These are phyloP conservation scores for Caenorhabditis wallacei DNA, from an alignment of 2,888 invertebrate species.

Conservation along the genomic window DNA sequence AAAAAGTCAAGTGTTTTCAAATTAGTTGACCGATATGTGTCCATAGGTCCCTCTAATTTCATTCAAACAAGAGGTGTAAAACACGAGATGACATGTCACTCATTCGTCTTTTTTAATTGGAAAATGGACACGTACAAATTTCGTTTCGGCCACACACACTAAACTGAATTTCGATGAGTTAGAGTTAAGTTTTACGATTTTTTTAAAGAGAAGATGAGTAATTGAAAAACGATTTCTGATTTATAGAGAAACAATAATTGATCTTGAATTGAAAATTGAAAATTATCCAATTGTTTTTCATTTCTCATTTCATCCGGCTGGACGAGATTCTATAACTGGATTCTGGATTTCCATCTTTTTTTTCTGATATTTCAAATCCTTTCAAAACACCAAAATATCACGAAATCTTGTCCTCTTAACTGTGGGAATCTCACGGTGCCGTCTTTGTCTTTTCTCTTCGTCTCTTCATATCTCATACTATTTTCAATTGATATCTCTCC, in stretches of 20 bases:
- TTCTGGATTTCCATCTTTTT: neutral
- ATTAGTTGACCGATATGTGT: slow-evolving; percentile 17
- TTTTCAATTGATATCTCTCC: neutral
- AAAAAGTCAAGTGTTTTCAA: slow-evolving; percentile 39
- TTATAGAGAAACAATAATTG: too few species aligned
- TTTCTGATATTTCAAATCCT: neutral
- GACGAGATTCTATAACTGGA: too few species aligned
- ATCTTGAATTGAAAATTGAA: too few species aligned
- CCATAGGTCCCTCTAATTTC: neutral
- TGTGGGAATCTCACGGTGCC: slow-evolving; percentile 42
- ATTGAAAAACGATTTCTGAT: too few species aligned
- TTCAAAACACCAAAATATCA: slow-evolving; percentile 1
- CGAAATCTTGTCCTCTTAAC: slow-evolving; percentile 23
- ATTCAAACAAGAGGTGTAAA: slow-evolving; percentile 28
- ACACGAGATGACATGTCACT: slow-evolving; percentile 47
- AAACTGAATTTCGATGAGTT: neutral
- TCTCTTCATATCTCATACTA: slow-evolving; percentile 4
- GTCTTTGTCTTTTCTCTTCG: slow-evolving; percentile 11
- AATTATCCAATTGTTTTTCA: too few species aligned
- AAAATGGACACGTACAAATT: slow-evolving; percentile 49
- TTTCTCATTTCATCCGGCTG: too few species aligned
- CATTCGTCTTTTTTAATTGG: slow-evolving; percentile 61
- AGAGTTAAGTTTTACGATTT: neutral
- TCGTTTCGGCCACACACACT: neutral
- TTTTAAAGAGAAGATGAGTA: neutral